These are phyloP conservation scores for Sycophila sp. DNA, from an alignment of 1,140 invertebrate species.

Conservation along the genomic window DNA sequence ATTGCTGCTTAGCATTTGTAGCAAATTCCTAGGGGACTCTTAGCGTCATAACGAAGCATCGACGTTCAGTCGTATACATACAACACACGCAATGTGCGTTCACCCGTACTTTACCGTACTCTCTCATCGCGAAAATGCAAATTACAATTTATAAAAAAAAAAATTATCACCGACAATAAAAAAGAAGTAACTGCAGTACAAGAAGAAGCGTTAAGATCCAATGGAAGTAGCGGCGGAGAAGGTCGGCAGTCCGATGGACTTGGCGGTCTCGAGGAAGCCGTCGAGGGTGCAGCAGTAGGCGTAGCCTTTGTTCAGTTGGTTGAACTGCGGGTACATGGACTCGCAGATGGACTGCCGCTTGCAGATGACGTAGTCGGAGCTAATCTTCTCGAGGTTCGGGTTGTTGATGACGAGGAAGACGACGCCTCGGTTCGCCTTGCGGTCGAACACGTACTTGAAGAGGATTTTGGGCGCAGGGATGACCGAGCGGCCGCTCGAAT, in stretches of 20 bases:
- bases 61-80: no score
- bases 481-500: slow-evolving; percentile 48
- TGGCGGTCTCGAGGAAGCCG: neutral
- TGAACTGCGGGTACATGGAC: neutral
- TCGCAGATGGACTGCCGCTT: neutral
- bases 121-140: no score
- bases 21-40: no score
- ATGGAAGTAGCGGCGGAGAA: neutral
- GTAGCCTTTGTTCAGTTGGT: neutral
- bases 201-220: neutral
- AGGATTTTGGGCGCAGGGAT: neutral
- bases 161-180: neutral
- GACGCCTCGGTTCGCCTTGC: neutral
- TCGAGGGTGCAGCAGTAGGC: slow-evolving; percentile 39
- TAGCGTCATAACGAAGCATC: no score
- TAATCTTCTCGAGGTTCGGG: neutral
- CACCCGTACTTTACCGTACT: no score
- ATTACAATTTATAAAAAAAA: no score
- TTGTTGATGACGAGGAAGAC: neutral
- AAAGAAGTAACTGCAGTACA: no score
- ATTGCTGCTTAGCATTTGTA: no score
- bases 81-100: no score
- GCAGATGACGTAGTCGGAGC: neutral
- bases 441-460: neutral
- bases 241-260: neutral